phyloP scores from a whole-genome alignment of 2,113 vertebrate species.

The Speoplatyrhinus poulsoni region DNA sequence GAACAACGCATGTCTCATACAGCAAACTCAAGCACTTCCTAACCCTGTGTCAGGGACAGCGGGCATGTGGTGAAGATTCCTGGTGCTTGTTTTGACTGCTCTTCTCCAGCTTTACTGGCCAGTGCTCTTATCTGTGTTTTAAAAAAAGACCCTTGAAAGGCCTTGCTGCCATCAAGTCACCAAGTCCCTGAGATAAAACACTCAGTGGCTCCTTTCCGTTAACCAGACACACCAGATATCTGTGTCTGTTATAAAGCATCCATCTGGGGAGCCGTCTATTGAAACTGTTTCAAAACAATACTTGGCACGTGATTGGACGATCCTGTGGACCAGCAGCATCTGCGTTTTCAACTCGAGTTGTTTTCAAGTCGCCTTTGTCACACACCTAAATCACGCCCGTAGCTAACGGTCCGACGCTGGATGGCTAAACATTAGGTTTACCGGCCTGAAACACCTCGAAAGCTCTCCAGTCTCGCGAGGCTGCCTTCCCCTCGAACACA shows the following conservation, averaged over 20 bases:
- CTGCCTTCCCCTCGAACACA: too few species aligned
- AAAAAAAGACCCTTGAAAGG: slow-evolving; percentile 58
- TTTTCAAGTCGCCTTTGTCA: too few species aligned
- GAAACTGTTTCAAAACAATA: too few species aligned
- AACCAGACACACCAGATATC: too few species aligned
- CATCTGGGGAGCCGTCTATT: too few species aligned
- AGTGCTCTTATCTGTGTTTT: slow-evolving; percentile 57
- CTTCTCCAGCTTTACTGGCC: slow-evolving; percentile 34
- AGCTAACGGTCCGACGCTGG: too few species aligned
- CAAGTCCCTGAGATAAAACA: slow-evolving; percentile 49
- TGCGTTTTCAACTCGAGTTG: too few species aligned
- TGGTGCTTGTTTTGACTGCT: slow-evolving; percentile 25
- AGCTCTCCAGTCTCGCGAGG: background rate
- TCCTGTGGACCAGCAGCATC: too few species aligned
- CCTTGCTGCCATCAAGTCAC: slow-evolving; percentile 44
- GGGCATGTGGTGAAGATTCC: slow-evolving; percentile 4
- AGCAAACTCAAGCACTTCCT: background rate
- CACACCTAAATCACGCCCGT: too few species aligned
- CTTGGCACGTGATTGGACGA: too few species aligned
- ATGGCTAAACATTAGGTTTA: too few species aligned
- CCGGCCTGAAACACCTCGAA: slow-evolving; percentile 31
- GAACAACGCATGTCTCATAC: too few species aligned
- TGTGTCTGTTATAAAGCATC: background rate
- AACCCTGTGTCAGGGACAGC: background rate
- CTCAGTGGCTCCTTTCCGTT: slow-evolving; percentile 13